Percentiles rank a stretch among this genome's conserved stretches.
These are phyloP conservation scores for Onthophagus sagittarius DNA, from an alignment of 2,888 invertebrate genomes.

Conservation along the genomic window DNA sequence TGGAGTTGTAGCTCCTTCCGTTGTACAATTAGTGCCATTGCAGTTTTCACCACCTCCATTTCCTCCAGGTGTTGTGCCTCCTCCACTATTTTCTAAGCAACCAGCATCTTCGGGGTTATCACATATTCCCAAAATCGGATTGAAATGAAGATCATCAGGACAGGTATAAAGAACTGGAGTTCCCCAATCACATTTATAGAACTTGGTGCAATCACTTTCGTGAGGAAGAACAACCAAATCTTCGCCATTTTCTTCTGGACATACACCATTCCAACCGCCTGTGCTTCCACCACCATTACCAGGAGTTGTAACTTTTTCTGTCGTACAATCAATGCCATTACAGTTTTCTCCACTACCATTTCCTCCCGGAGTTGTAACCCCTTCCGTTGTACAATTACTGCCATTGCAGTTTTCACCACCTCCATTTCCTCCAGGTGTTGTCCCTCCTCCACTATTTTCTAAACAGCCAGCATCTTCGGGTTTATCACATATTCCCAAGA, in stretches of 20 bases:
- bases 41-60: neutral
- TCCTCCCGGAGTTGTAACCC: constrained; percentile 18
- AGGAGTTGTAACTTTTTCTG: neutral
- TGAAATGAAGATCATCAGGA: constrained; percentile 15
- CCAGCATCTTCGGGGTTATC: constrained; percentile 6
- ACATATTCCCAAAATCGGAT: constrained; percentile 7
- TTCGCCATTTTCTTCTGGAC: constrained; percentile 6
- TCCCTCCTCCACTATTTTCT: neutral
- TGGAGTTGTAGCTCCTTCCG: neutral
- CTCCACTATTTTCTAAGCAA: neutral
- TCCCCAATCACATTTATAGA: constrained; percentile 20
- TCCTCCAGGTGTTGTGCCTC: neutral
- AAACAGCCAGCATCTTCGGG: constrained; percentile 21
- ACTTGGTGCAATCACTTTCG: constrained; percentile 20
- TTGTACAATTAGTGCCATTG: neutral
- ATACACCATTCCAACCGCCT: neutral
- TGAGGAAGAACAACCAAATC: constrained; percentile 26
- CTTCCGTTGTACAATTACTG: constrained; percentile 28
- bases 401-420: neutral
- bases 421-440: neutral
- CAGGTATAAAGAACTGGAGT: constrained; percentile 3
- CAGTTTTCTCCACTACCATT: neutral
- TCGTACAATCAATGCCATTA: neutral
- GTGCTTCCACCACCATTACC: neutral
- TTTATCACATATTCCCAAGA: constrained; percentile 22